Evolutionary conservation across 2,113 vertebrate species (phyloP), one percentile per base, ranked within the genome.

Genomic region (Lontra canadensis): DNA sequence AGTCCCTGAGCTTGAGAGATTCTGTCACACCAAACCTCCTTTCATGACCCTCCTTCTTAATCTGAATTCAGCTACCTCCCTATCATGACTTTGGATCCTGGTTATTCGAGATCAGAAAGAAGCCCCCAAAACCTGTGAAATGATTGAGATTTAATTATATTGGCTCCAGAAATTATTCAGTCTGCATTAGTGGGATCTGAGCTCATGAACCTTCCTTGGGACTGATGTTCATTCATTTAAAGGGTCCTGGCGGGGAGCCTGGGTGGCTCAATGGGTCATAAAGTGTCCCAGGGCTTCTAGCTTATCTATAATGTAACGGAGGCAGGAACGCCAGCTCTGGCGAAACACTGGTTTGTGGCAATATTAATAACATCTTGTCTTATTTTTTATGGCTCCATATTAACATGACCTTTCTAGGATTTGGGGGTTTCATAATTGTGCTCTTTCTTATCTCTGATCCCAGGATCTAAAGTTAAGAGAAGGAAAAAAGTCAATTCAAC

Each of bases 371-470:
- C 1, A n/a, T 67, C 26, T 55, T 95, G 52, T 90, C 71, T n/a
- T 25, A 25, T 55, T 63, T 55, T 94, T 74, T 21, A n/a, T 20
- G 71, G 79, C 39, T 78, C 34, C 52, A 12, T 47, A 34, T 84
- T 47, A 69, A 34, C 49, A 34, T 29, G 47, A 47, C 85, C 36
- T 36, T 47, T n/a, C 74, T 44, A 57, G 14, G 23, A 76, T 39
- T 63, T 80, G 20, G 31, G 29, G n/a, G 49, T 29, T 90, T 71
- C 57, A 63, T 88, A 47, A 29, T 83, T 74, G 7, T 36, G 3
- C 49, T 67, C 36, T 95, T 95, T 84, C n/a, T 95, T 65, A 26
- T 34, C 31, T 49, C 55, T 57, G n/a, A 84, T 78, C 47, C 36
- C 23, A 74, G 36, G 12, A 4, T 82, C 57, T 88, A 82, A 55